phyloP scores from a whole-genome alignment of 2,113 vertebrate genomes.

The Rhinoderma darwinii region DNA sequence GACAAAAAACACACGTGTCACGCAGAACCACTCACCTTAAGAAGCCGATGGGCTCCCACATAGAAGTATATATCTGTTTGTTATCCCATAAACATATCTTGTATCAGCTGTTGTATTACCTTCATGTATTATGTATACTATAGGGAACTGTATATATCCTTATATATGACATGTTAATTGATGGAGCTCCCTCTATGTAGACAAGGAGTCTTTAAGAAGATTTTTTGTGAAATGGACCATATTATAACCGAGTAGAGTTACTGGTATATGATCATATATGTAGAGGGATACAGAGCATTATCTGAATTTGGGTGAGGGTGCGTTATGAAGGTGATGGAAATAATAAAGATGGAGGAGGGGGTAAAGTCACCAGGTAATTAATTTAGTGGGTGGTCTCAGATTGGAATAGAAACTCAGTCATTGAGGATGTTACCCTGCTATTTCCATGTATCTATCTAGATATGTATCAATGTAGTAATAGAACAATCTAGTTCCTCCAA shows the following conservation, averaged over 20 bases:
- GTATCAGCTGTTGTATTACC: background rate
- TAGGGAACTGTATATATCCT: background rate
- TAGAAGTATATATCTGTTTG: background rate
- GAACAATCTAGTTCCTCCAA: no score
- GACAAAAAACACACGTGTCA: constrained; percentile 5
- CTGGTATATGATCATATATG: background rate
- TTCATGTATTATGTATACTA: background rate
- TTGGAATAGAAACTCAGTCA: background rate
- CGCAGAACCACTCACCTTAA: background rate
- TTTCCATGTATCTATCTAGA: background rate
- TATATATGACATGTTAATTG: background rate
- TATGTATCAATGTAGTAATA: background rate
- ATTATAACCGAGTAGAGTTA: background rate
- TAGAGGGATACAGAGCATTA: background rate
- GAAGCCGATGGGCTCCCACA: background rate
- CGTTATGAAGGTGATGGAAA: background rate
- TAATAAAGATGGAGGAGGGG: background rate
- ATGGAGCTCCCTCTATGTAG: background rate
- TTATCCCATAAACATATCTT: background rate
- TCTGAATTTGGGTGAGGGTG: background rate
- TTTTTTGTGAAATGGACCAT: background rate
- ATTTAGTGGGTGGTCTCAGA: constrained; percentile 40
- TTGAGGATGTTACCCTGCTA: background rate
- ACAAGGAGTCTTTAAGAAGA: background rate
- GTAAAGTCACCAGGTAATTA: constrained; percentile 1